Evolutionary conservation across 2,797 vertebrate species (phyloP), one percentile per base, ranked within the genome.

Genomic region (Sebastes oblongus): DNA sequence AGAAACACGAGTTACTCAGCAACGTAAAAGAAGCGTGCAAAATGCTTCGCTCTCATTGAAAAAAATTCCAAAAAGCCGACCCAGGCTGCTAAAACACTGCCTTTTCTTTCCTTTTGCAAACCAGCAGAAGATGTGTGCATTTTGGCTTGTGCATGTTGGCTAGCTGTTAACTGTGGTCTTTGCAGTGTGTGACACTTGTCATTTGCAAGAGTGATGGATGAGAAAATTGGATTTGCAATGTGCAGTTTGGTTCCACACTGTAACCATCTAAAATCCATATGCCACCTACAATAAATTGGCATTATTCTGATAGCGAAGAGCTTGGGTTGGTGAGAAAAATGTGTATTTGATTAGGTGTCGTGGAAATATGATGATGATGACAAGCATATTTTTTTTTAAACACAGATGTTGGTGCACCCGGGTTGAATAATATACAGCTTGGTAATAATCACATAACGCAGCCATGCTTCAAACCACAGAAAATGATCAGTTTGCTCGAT

Each of bases 381-480:
- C 61, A 36, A 36, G 13, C 39, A 36, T 30, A 50, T 12, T 32
- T 12, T 56, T 29, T 29, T 12, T 27, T 8, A 3, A 76, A 62
- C 18, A 52, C 42, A 50, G 42, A 54, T 77, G 29, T 62, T 66
- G 46, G 68, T 46, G 16, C 27, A 30, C 25, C 29, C 3, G 12
- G 65, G 56, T 30, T 68, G 55, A 66, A 66, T 76, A 46, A 70
- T 83, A 69, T 62, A 67, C 66, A 67, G 32, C 64, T 72, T 65
- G 59, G 60, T 75, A 52, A 71, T 81, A 78, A 81, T 83, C 65
- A 77, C 59, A 62, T 29, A 24, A 81, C 46, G 56, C 55, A 82
- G 55, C 55, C 29, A 50, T 30, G 59, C 24, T 77, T 65, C 29
- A 70, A 80, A 78, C 27, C 14, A 46, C 24, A 77, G 72, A 76